phyloP scores from a whole-genome alignment of 2,113 vertebrate species.

The Capreolus pygargus region DNA sequence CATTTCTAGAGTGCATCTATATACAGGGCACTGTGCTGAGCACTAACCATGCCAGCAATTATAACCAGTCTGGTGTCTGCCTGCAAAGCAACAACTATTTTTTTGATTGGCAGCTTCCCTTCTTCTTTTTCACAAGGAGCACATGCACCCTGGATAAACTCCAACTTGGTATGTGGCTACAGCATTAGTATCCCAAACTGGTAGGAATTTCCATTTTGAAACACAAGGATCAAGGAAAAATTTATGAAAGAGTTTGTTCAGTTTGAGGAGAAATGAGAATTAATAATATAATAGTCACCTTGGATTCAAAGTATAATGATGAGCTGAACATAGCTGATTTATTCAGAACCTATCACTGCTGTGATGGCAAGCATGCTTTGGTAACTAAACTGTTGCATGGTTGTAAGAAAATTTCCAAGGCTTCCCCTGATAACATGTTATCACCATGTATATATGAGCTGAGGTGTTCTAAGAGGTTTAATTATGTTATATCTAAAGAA shows the following conservation, averaged over 20 bases:
- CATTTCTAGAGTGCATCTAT: background rate
- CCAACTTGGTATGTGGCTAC: background rate
- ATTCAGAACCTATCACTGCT: background rate
- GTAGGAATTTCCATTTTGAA: constrained; percentile 8
- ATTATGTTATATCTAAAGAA: constrained; percentile 13
- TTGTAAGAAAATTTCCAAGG: background rate
- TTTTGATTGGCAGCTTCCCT: constrained; percentile 18
- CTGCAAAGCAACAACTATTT: background rate
- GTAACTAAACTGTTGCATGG: background rate
- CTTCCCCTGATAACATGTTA: background rate
- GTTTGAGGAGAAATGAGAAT: background rate
- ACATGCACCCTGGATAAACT: background rate
- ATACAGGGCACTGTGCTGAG: background rate
- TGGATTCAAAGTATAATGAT: background rate
- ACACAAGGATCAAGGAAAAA: background rate
- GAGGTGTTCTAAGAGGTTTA: constrained; percentile 16
- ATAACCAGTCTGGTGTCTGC: background rate
- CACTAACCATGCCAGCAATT: background rate
- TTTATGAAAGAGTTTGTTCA: background rate
- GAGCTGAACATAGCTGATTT: background rate
- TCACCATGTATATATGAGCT: background rate
- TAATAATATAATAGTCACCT: background rate
- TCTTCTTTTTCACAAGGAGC: background rate
- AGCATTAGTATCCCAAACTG: background rate
- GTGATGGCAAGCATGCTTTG: background rate